Percentiles rank a stretch among this genome's conserved stretches.
Conservation (phyloP, 2,797 vertebrate species). For the Otolemur crassicaudatus region DNA sequence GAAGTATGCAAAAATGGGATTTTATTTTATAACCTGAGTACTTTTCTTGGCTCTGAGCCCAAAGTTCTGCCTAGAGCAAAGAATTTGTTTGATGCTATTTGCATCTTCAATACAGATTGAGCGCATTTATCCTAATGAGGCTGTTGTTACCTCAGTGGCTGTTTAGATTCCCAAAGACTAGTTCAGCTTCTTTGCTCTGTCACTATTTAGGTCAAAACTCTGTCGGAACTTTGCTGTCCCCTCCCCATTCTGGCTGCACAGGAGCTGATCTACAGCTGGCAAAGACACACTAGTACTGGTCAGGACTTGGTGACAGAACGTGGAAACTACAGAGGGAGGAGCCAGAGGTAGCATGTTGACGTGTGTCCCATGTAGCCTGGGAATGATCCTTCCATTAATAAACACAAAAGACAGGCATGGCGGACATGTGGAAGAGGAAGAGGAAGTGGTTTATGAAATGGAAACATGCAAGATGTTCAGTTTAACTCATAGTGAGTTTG, state of each 20-base stretch:
- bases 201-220: background rate
- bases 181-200: background rate
- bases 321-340: background rate
- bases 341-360: background rate
- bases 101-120: background rate
- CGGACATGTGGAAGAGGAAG: background rate
- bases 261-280: background rate
- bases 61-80: background rate
- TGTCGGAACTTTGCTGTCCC: background rate
- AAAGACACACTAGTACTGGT: background rate
- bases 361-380: background rate
- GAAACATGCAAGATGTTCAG: background rate
- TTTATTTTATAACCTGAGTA: background rate
- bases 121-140: background rate
- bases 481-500: background rate
- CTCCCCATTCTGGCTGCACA: background rate
- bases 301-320: background rate
- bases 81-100: background rate
- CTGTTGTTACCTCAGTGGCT: background rate
- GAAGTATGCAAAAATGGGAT: background rate
- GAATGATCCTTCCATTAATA: background rate
- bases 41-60: background rate
- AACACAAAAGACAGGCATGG: background rate
- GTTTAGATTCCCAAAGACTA: background rate
- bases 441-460: background rate